A percentile compares a stretch with the other conserved stretches of the same genome.
Evolutionary conservation across 1,140 invertebrate species (phyloP).

Genomic region (Bombus turneri): DNA sequence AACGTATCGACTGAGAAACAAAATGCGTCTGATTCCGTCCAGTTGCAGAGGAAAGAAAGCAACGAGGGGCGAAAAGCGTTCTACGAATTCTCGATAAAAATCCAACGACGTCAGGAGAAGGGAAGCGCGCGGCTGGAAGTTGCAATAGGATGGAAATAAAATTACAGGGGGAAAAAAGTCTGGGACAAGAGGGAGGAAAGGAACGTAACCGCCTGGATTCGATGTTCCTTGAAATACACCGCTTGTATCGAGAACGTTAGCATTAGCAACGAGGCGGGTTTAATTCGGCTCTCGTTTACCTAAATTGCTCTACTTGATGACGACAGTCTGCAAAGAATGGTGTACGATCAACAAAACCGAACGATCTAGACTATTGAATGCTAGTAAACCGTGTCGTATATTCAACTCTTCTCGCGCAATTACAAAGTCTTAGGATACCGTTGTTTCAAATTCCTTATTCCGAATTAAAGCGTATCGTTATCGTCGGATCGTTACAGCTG

Average conservation of each 20-base stretch:
- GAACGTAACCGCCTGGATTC: not conserved
- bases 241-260: constrained; percentile 65
- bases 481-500: too few species aligned
- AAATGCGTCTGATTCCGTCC: not conserved
- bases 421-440: not conserved
- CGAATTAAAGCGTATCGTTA: not conserved
- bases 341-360: not conserved
- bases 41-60: not conserved
- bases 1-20: constrained; percentile 23
- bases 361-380: not conserved
- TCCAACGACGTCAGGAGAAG: constrained; percentile 62
- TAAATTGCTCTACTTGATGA: constrained; percentile 69
- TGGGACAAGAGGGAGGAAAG: constrained; percentile 5
- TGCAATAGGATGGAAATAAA: constrained; percentile 73
- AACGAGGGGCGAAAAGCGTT: constrained; percentile 2
- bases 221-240: constrained; percentile 50
- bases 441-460: not conserved
- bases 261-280: constrained; percentile 76
- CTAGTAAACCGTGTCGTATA: not conserved
- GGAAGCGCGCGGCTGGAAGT: not conserved
- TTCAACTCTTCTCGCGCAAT: not conserved
- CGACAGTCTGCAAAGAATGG: not conserved
- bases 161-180: constrained; percentile 69
- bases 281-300: constrained; percentile 79
- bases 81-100: constrained; percentile 79